phyloP scores from a whole-genome alignment of 2,888 invertebrate species.

The Netelia melanura region DNA sequence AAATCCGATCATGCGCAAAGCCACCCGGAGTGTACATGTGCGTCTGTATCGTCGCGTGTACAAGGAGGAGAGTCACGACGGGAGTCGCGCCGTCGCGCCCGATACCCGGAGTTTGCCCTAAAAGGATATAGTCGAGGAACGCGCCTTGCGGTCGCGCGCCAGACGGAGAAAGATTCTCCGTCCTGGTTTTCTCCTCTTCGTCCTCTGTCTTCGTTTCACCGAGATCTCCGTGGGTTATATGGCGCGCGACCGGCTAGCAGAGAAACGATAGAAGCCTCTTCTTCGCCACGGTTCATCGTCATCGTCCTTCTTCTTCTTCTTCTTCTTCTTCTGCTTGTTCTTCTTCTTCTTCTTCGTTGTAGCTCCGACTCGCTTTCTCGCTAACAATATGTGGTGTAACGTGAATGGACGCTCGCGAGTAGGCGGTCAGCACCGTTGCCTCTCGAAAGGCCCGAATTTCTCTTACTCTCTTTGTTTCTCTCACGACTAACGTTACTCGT shows the following conservation, averaged over 20 bases:
- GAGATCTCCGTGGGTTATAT: conserved; percentile 52
- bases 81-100: conserved; percentile 53
- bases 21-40: conserved; percentile 23
- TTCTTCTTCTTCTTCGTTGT: conserved; percentile 16
- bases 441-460: conserved; percentile 44
- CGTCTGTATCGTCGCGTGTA: conserved; percentile 47
- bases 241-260: conserved; percentile 28
- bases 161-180: conserved; percentile 18
- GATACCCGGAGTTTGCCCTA: conserved; percentile 70
- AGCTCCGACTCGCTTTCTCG: conserved; percentile 37
- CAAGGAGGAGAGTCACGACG: conserved; percentile 48
- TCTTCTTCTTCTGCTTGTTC: conserved; percentile 31
- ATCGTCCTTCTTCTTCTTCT: conserved; percentile 45
- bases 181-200: conserved; percentile 36
- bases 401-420: conserved; percentile 67
- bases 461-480: conserved; percentile 24
- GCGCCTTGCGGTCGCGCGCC: conserved; percentile 31
- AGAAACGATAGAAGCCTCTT: conserved; percentile 53
- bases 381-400: conserved; percentile 60
- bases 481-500: conserved; percentile 6
- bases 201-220: conserved; percentile 42
- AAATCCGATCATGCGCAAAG: not conserved
- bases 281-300: conserved; percentile 57
- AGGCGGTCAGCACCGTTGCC: conserved; percentile 69
- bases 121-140: conserved; percentile 70